phyloP scores from a whole-genome alignment of 2,888 invertebrate species.

The Polydrusus cervinus region DNA sequence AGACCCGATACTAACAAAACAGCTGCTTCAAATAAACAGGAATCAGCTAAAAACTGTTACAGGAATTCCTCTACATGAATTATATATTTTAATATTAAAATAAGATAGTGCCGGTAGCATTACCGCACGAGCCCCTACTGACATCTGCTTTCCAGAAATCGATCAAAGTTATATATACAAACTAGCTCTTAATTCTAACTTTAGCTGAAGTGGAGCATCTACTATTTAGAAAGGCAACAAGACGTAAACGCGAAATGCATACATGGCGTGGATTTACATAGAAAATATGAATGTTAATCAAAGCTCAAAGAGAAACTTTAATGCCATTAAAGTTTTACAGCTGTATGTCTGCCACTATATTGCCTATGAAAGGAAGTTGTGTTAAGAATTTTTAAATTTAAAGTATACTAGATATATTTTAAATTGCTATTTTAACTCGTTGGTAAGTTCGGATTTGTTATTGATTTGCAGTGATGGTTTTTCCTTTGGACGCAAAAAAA shows the following conservation, averaged over 20 bases:
- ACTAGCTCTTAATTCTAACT: not conserved
- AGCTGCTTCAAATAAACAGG: too few relatives aligned
- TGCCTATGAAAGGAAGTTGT: not conserved
- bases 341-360: not conserved
- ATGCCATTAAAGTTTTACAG: not conserved
- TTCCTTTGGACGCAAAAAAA: not conserved
- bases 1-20: too few relatives aligned
- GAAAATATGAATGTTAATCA: slow-evolving; percentile 7
- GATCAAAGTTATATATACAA: not conserved
- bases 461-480: not conserved
- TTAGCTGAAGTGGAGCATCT: not conserved
- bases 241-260: slow-evolving; percentile 6
- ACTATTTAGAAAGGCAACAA: slow-evolving; percentile 3
- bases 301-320: slow-evolving; percentile 10
- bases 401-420: not conserved
- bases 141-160: not conserved
- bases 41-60: too few relatives aligned
- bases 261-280: slow-evolving; percentile 4
- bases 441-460: too few relatives aligned
- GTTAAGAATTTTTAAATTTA: slow-evolving; percentile 1
- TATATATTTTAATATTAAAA: too few relatives aligned
- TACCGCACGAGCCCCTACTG: too few relatives aligned
- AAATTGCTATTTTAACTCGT: not conserved
- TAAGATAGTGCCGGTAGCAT: too few relatives aligned
- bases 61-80: too few relatives aligned